phyloP scores from a whole-genome alignment of 2,113 vertebrate species.

The Cricetomys ansorgei region DNA sequence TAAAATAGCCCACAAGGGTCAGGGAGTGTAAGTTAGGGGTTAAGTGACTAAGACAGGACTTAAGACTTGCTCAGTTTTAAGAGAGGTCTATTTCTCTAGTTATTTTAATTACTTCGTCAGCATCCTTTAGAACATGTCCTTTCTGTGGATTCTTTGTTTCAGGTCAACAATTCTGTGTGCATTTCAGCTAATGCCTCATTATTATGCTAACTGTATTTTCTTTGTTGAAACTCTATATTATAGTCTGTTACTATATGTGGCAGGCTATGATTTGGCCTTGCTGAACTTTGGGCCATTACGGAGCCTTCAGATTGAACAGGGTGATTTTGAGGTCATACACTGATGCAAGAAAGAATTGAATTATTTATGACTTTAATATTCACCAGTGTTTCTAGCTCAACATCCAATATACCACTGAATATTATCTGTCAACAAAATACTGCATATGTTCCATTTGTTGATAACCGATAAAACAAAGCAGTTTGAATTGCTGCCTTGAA shows the following conservation, averaged over 20 bases:
- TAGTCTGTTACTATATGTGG: conserved; percentile 76
- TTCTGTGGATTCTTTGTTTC: conserved; percentile 77
- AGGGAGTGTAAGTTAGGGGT: conserved; percentile 70
- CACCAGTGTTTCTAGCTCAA: conserved; percentile 75
- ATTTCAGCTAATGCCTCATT: conserved; percentile 79
- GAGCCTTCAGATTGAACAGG: conserved; percentile 75
- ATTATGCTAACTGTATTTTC: conserved; percentile 82
- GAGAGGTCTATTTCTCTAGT: conserved; percentile 65
- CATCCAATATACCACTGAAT: conserved; percentile 76
- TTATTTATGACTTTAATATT: conserved; percentile 84
- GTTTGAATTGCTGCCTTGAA: conserved; percentile 70
- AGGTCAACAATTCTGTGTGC: conserved; percentile 80
- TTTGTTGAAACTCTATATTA: conserved; percentile 77
- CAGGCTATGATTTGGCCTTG: conserved; percentile 77
- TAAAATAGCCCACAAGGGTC: conserved; percentile 68
- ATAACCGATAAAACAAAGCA: conserved; percentile 72
- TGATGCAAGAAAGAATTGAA: conserved; percentile 79
- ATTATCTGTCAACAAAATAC: conserved; percentile 82
- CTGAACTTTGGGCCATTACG: conserved; percentile 77
- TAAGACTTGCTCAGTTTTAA: conserved; percentile 72
- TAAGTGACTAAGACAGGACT: conserved; percentile 79
- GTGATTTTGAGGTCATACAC: conserved; percentile 78
- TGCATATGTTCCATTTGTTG: conserved; percentile 77
- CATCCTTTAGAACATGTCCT: conserved; percentile 71
- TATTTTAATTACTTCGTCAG: conserved; percentile 81